Evolutionary conservation across 2,113 vertebrate species (phyloP).

Genomic region (Chitala chitala): DNA sequence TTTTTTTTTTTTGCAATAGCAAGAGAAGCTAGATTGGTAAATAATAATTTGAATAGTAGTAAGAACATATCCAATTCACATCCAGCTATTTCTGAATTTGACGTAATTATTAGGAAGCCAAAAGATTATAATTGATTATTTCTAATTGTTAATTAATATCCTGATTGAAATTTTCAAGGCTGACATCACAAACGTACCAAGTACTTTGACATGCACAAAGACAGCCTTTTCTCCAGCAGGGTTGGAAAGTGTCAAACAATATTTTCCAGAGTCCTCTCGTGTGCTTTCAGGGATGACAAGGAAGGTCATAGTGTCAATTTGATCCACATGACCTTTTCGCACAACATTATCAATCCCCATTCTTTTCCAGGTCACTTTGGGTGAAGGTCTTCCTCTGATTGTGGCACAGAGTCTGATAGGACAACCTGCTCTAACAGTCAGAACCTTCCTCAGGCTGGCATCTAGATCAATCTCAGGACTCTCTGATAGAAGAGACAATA

Average conservation of each 20-base stretch:
- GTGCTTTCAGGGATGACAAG: slow-evolving; percentile 91
- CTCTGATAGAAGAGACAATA: slow-evolving; percentile 66
- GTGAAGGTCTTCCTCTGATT: slow-evolving; percentile 85
- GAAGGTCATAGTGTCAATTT: slow-evolving; percentile 96
- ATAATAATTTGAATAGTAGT: too few relatives aligned
- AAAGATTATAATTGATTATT: too few relatives aligned
- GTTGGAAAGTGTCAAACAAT: slow-evolving; percentile 86
- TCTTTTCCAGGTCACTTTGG: slow-evolving; percentile 91
- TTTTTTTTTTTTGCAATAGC: neutral
- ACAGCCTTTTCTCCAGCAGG: slow-evolving; percentile 91
- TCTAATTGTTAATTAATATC: too few relatives aligned
- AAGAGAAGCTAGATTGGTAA: neutral
- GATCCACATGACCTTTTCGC: slow-evolving; percentile 88
- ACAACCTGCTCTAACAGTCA: slow-evolving; percentile 88
- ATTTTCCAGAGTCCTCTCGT: slow-evolving; percentile 94
- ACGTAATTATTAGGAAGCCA: too few relatives aligned
- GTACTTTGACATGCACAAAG: slow-evolving; percentile 90
- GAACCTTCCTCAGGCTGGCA: slow-evolving; percentile 89
- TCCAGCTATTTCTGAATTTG: too few relatives aligned
- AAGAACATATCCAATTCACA: too few relatives aligned
- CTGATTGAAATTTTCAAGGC: neutral
- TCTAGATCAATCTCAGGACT: slow-evolving; percentile 94
- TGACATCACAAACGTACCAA: slow-evolving; percentile 66
- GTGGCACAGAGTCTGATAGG: slow-evolving; percentile 93
- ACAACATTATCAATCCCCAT: slow-evolving; percentile 88